Evolutionary conservation across 2,113 vertebrate species (phyloP).

Genomic region (Bujurquina vittata): DNA sequence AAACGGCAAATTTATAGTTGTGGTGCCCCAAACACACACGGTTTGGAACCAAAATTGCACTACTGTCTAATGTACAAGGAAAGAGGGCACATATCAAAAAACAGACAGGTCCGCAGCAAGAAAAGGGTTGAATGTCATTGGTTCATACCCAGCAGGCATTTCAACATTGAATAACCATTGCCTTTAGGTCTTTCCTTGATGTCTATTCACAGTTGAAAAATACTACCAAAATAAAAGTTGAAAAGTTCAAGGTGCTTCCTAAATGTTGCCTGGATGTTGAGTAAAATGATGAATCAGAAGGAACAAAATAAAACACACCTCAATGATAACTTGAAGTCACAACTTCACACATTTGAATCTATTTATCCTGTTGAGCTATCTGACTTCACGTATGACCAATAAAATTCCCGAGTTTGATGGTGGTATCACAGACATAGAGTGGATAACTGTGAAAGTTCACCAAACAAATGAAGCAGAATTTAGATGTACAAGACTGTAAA

Average conservation of each 20-base stretch:
- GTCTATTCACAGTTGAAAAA: constrained; percentile 1
- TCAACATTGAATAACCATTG: not conserved
- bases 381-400: no score
- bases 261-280: no score
- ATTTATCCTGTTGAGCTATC: no score
- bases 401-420: no score
- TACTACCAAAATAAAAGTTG: not conserved
- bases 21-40: not conserved
- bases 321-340: no score
- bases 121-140: not conserved
- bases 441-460: no score
- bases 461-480: no score
- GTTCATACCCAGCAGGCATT: not conserved
- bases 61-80: constrained; percentile 8
- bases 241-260: not conserved
- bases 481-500: no score
- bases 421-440: no score
- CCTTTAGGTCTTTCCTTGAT: not conserved
- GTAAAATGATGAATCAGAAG: no score
- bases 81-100: not conserved
- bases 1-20: constrained; percentile 19
- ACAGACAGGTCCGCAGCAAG: not conserved
- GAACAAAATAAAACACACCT: no score
- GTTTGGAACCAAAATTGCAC: constrained; percentile 5
- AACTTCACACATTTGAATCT: no score